Evolutionary conservation across 1,140 invertebrate genomes (phyloP).

Genomic region (Pseudobourletiella spinata): DNA sequence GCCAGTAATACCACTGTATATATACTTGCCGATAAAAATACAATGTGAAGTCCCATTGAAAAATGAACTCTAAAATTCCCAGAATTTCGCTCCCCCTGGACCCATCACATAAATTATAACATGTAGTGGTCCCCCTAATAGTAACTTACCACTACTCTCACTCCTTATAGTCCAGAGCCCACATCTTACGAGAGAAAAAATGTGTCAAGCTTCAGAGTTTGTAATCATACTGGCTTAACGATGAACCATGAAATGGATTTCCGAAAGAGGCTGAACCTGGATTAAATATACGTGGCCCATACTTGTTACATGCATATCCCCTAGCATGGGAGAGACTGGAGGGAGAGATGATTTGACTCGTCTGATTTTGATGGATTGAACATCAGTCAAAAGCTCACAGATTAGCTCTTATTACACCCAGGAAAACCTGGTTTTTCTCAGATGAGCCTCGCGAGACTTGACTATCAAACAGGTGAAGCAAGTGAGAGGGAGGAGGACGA

Average conservation of each 20-base stretch:
- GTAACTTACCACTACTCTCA: too few species aligned
- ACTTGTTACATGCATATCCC: neutral
- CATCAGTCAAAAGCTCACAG: slow-evolving; percentile 4
- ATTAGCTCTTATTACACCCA: neutral
- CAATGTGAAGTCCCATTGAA: neutral
- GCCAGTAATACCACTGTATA: neutral
- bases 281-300: too few species aligned
- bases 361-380: slow-evolving; percentile 6
- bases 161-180: too few species aligned
- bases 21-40: neutral
- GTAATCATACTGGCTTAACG: neutral
- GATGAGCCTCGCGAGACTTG: neutral
- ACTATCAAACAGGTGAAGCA: neutral
- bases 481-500: neutral
- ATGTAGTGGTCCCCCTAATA: too few species aligned
- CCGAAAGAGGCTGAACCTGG: too few species aligned
- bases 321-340: neutral
- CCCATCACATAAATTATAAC: too few species aligned
- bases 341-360: neutral
- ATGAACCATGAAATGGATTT: neutral
- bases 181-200: neutral
- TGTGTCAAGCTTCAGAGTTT: neutral
- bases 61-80: neutral
- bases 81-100: neutral
- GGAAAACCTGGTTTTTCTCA: neutral